Conservation (phyloP, 2,888 invertebrate species). For the Meta bourneti region DNA sequence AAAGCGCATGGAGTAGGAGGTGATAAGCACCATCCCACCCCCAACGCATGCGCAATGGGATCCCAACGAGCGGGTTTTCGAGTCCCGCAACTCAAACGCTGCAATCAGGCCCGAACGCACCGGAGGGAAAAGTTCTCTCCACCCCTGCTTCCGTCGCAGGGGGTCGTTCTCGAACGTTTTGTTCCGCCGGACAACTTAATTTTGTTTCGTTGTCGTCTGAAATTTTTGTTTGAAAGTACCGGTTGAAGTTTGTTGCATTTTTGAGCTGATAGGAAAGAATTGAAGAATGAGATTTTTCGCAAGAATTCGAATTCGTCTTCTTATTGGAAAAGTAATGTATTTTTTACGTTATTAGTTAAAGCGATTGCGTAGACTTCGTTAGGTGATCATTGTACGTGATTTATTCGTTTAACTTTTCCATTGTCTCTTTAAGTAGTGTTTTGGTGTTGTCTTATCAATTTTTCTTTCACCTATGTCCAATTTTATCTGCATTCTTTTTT, state of each 20-base stretch:
- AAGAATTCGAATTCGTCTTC: slow-evolving; percentile 58
- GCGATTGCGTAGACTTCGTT: too few relatives aligned
- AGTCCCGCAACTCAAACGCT: slow-evolving; percentile 23
- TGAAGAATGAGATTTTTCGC: slow-evolving; percentile 65
- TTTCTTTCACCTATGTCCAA: too few relatives aligned
- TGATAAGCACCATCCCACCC: neutral
- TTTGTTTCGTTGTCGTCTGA: neutral
- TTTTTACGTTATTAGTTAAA: neutral
- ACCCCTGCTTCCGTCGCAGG: neutral
- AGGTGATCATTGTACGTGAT: too few relatives aligned
- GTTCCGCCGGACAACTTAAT: neutral
- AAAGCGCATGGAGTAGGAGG: neutral
- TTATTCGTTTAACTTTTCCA: too few relatives aligned
- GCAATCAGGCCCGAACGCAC: slow-evolving; percentile 54
- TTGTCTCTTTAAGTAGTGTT: too few relatives aligned
- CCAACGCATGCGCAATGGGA: slow-evolving; percentile 12
- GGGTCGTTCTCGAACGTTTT: neutral
- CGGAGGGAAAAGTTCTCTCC: slow-evolving; percentile 14
- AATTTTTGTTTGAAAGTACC: neutral
- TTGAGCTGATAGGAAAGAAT: too few relatives aligned
- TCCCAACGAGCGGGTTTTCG: slow-evolving; percentile 1
- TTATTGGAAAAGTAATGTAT: slow-evolving; percentile 59
- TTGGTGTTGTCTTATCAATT: too few relatives aligned
- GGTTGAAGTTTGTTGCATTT: neutral
- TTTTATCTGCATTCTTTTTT: too few relatives aligned